A percentile compares a stretch with the other conserved stretches of the same genome.
Conservation (phyloP, 1,140 invertebrate species). For the Drosophila nasuta region DNA sequence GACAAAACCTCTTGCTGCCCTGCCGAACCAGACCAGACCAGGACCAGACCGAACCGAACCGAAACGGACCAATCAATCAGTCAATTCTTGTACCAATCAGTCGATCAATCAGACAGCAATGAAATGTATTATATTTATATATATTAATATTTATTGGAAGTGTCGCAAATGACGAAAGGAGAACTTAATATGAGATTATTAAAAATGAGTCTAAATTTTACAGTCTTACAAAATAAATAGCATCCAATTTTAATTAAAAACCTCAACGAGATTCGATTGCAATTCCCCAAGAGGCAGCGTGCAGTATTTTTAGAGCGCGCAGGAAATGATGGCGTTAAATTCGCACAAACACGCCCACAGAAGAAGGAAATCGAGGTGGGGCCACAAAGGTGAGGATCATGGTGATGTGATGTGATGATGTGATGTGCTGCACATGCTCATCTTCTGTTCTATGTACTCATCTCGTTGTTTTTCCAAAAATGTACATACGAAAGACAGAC, state of each 20-base stretch:
- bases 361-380: conserved; percentile 1
- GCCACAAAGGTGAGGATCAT: conserved; percentile 28
- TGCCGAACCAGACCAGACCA: conserved; percentile 52
- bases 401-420: not conserved
- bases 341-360: conserved; percentile 48
- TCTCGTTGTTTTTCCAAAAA: conserved; percentile 52
- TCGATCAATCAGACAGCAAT: conserved; percentile 60
- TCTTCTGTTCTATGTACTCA: conserved; percentile 3
- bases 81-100: conserved; percentile 34
- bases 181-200: conserved; percentile 55
- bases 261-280: conserved; percentile 33
- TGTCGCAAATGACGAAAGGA: conserved; percentile 64
- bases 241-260: conserved; percentile 68
- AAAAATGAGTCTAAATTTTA: conserved; percentile 72
- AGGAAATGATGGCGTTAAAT: conserved; percentile 72
- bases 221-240: conserved; percentile 75
- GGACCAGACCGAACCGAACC: conserved; percentile 15
- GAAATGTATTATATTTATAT: conserved; percentile 72
- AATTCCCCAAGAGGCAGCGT: not conserved
- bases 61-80: conserved; percentile 30
- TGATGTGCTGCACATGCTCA: conserved; percentile 7
- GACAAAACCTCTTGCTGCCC: conserved; percentile 75
- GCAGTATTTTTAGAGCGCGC: conserved; percentile 54
- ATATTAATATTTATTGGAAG: conserved; percentile 80
- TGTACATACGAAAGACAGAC: conserved; percentile 28